Evolutionary conservation across 92 coral and sea anemone species (phyloP).

Genomic region (Porites lobata): DNA sequence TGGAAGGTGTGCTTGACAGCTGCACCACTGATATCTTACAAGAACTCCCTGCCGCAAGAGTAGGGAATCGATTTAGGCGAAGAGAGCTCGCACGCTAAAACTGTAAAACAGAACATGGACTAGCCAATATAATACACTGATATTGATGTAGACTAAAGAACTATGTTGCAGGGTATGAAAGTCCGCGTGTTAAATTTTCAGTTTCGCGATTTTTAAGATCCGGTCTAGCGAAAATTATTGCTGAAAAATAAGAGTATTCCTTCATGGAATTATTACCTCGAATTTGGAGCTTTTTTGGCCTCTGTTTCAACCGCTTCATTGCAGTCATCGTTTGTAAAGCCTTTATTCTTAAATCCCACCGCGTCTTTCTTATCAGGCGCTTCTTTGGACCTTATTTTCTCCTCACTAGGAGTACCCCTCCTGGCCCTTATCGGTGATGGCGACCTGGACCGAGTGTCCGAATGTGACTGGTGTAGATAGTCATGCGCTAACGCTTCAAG

Average conservation of each 20-base stretch:
- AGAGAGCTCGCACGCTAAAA: too few species aligned
- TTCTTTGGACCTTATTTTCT: conserved; percentile 17
- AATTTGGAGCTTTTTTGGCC: conserved; percentile 3
- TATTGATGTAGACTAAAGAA: too few species aligned
- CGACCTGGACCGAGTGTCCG: conserved; percentile 64
- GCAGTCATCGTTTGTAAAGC: conserved; percentile 14
- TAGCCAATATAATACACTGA: too few species aligned
- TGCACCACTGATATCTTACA: too few species aligned
- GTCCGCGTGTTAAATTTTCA: too few species aligned
- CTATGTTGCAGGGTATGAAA: too few species aligned
- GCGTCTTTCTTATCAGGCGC: neutral
- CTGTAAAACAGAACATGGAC: too few species aligned
- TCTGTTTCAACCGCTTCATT: conserved; percentile 1
- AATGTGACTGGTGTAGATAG: conserved; percentile 72
- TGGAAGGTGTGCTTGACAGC: too few species aligned
- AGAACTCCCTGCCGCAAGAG: too few species aligned
- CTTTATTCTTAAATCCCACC: conserved; percentile 25
- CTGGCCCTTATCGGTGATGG: conserved; percentile 74
- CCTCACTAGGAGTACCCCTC: conserved; percentile 68
- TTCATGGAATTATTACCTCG: conserved; percentile 13
- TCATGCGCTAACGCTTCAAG: conserved; percentile 87
- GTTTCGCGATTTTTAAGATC: neutral
- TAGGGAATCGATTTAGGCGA: too few species aligned
- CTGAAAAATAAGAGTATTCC: too few species aligned
- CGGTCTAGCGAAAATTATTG: neutral